phyloP scores from a whole-genome alignment of 2,888 invertebrate species.

The Epiblema foenella region DNA sequence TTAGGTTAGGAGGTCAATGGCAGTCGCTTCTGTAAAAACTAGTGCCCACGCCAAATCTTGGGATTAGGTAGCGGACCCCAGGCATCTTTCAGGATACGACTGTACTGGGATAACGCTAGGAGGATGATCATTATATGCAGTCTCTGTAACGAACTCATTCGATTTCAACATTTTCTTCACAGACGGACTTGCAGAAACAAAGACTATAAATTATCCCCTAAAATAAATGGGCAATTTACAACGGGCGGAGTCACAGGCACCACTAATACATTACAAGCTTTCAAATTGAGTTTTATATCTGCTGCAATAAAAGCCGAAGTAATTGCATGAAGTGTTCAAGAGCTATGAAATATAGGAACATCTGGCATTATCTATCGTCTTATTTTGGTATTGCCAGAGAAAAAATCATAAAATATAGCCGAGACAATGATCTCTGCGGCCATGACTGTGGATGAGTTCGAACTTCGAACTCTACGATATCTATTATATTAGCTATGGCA shows the following conservation, averaged over 20 bases:
- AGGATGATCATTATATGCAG: too few relatives aligned
- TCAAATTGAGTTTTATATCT: slow-evolving; percentile 9
- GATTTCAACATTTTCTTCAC: too few relatives aligned
- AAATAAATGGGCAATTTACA: not conserved
- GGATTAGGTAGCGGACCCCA: too few relatives aligned
- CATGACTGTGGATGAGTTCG: not conserved
- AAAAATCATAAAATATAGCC: slow-evolving; percentile 18
- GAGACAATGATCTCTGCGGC: not conserved
- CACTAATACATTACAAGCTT: not conserved
- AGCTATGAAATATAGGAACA: slow-evolving; percentile 15
- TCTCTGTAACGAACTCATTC: too few relatives aligned
- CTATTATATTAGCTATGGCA: not conserved
- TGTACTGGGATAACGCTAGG: too few relatives aligned
- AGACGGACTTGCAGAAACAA: too few relatives aligned
- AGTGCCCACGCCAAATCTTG: too few relatives aligned
- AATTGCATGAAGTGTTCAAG: not conserved
- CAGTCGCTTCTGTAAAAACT: too few relatives aligned
- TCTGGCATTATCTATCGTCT: slow-evolving; percentile 25
- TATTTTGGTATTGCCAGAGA: slow-evolving; percentile 25
- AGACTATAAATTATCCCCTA: not conserved
- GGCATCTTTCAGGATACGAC: too few relatives aligned
- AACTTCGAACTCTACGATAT: not conserved
- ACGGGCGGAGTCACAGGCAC: not conserved
- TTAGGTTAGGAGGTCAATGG: too few relatives aligned
- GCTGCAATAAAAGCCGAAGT: not conserved